These are phyloP conservation scores for Bos indicus DNA, from an alignment of 2,113 vertebrate species.

Conservation along the genomic window DNA sequence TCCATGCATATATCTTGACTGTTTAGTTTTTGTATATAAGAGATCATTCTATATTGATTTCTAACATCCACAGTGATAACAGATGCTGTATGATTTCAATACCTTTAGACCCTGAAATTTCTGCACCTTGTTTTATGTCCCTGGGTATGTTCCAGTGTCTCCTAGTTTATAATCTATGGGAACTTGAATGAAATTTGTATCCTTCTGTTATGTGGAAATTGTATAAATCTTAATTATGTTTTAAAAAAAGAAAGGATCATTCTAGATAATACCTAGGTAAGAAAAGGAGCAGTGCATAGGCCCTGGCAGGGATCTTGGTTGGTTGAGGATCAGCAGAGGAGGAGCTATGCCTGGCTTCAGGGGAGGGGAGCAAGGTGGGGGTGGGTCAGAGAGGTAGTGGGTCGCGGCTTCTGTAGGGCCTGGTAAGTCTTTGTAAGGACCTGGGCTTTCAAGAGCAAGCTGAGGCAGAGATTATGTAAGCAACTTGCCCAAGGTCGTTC, in stretches of 20 bases:
- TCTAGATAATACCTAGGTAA: not conserved
- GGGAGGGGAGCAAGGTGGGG: too few species aligned
- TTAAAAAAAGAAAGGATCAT: not conserved
- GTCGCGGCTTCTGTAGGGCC: not conserved
- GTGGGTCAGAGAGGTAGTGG: not conserved
- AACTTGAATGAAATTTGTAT: not conserved
- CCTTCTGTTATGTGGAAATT: not conserved
- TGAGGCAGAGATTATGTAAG: not conserved
- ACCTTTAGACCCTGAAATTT: not conserved
- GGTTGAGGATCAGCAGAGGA: not conserved
- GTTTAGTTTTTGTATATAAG: not conserved
- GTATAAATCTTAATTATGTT: not conserved
- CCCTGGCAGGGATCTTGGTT: not conserved
- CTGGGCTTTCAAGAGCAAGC: not conserved
- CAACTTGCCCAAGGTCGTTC: not conserved
- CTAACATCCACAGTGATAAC: not conserved
- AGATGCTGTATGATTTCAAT: not conserved
- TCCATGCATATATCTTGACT: not conserved
- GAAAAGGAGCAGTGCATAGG: too few species aligned
- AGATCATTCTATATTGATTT: not conserved
- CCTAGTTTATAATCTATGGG: not conserved
- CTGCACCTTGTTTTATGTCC: not conserved
- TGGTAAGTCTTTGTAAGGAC: not conserved
- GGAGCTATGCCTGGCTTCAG: not conserved
- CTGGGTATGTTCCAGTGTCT: not conserved